Evolutionary conservation across 2,797 vertebrate genomes (phyloP), one percentile per base, ranked within the genome.

Genomic region (Denticeps clupeoides): DNA sequence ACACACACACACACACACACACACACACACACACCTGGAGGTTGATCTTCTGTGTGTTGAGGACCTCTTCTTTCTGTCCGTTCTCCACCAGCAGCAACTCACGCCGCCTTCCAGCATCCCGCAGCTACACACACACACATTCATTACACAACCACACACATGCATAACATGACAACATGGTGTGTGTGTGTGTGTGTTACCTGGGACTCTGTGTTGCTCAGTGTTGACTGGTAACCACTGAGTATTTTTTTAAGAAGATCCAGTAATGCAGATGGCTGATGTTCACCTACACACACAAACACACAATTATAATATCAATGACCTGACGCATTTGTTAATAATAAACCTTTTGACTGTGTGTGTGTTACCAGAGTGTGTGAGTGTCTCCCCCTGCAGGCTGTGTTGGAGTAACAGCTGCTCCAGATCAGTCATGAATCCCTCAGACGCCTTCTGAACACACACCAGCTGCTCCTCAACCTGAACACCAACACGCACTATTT

Each of bases 361-460:
- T 19, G 7, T 32, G 16, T 33, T 3, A 62, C 53, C 60, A n/a
- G 2, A 35, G 32, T 25, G 27, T 23, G 37, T 31, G 26, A 49
- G 56, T 47, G 37, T 68, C 70, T 89, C 89, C 47, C 45, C 42
- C 51, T 55, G 48, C 47, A 60, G 58, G 12, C 55, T 51, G 33
- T 53, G 31, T 8, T 42, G 52, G 18, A 60, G 47, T 4, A 64
- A 8, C 11, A 55, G 24, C 27, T 45, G 48, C 13, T 43, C 18
- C 11, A 64, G 11, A 3, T 64, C 37, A 6, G 35, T 44, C 9
- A 55, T 18, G 41, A 64, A 16, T 11, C 5, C 1, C 2, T 60
- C 13, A 19, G 58, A 31, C 1, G 29, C 29, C 68, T 81, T 69
- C 73, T 91, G 82, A 61, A 89, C 63, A 65, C 74, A 68, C 61